Evolutionary conservation across 2,113 vertebrate species (phyloP).

Genomic region (Daubentonia madagascariensis): DNA sequence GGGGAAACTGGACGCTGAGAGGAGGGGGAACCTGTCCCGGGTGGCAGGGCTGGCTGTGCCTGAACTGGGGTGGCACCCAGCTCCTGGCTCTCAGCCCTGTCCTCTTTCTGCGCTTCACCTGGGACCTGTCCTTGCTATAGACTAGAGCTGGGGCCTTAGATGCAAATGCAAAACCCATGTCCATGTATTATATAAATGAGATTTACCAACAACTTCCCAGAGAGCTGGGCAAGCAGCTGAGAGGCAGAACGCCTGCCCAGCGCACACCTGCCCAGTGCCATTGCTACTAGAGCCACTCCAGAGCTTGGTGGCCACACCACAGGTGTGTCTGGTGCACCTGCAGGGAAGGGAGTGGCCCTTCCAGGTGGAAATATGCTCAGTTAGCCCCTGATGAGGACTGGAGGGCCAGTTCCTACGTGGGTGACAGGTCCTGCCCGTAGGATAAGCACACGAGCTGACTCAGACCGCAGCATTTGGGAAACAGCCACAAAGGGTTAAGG

Average conservation of each 20-base stretch:
- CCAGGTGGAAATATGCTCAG: accelerated
- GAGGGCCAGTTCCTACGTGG: too few species aligned
- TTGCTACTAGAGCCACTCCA: neutral
- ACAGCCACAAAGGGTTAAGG: neutral
- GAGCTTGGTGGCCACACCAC: neutral
- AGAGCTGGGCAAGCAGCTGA: accelerated
- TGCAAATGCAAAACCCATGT: neutral
- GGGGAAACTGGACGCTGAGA: neutral
- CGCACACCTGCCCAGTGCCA: accelerated
- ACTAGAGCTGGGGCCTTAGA: accelerated
- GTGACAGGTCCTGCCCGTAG: neutral
- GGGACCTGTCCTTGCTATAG: accelerated
- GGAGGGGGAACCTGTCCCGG: neutral
- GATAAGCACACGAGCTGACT: neutral
- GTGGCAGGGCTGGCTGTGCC: neutral
- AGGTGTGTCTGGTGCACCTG: neutral
- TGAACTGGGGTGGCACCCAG: neutral
- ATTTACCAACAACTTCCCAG: too few species aligned
- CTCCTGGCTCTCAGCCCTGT: neutral
- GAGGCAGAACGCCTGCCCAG: neutral
- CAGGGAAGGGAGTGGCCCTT: neutral
- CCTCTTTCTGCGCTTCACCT: neutral
- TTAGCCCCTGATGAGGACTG: neutral
- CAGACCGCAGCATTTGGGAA: too few species aligned
- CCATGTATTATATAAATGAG: accelerated